Evolutionary conservation across 2,888 invertebrate genomes (phyloP).

Genomic region (Pimpla rufipes): DNA sequence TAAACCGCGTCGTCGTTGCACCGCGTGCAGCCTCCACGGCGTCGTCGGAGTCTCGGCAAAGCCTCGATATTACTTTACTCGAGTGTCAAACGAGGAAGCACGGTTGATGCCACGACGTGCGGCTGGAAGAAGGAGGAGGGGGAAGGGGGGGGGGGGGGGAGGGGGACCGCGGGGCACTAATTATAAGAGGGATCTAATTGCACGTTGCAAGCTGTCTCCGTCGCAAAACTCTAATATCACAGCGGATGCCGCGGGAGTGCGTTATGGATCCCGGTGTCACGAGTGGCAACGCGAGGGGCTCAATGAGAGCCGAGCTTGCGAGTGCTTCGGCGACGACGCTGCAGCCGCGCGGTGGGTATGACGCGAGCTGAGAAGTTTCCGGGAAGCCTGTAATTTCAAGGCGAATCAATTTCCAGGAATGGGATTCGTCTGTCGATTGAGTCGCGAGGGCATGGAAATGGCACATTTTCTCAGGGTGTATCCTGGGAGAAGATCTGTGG

Average conservation of each 20-base stretch:
- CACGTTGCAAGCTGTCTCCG: constrained; percentile 2
- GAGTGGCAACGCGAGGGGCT: not conserved
- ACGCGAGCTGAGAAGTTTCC: too few species aligned
- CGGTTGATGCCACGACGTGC: not conserved
- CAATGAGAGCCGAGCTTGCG: not conserved
- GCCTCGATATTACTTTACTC: constrained; percentile 21
- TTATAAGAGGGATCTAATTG: constrained; percentile 31
- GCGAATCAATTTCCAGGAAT: not conserved
- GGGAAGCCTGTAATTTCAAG: not conserved
- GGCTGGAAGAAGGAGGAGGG: too few species aligned
- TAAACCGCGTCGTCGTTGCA: constrained; percentile 5
- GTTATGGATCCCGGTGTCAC: not conserved
- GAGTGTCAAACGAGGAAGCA: constrained; percentile 25
- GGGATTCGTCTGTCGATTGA: not conserved
- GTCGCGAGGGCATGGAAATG: too few species aligned
- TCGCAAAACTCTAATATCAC: constrained; percentile 13
- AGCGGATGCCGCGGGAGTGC: not conserved
- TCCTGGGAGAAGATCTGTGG: too few species aligned
- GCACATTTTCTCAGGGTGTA: too few species aligned
- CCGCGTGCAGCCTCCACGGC: not conserved
- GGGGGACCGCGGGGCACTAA: not conserved
- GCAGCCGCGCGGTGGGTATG: too few species aligned
- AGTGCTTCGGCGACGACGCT: not conserved
- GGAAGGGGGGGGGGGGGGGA: too few species aligned
- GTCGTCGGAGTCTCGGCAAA: constrained; percentile 7